Percentiles rank a stretch among this genome's conserved stretches.
Evolutionary conservation across 2,797 vertebrate species (phyloP).

Genomic region (Sebastes flavidus): DNA sequence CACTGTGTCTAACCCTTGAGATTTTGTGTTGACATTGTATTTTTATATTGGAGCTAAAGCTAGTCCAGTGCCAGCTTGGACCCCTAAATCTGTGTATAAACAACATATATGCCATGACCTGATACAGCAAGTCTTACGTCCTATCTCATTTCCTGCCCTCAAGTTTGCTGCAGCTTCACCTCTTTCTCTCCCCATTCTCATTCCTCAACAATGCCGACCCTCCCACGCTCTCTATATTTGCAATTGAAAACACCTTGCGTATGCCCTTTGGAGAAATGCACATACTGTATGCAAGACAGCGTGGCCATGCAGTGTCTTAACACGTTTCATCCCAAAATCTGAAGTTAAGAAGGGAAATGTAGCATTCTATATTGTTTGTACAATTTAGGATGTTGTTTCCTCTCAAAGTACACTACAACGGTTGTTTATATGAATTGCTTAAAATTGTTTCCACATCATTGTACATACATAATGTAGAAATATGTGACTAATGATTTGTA

Average conservation of each 20-base stretch:
- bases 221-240: constrained; percentile 26
- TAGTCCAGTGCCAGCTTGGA: not conserved
- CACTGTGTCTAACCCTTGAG: not conserved
- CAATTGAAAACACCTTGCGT: constrained; percentile 20
- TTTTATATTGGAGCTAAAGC: not conserved
- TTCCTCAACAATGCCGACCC: not conserved
- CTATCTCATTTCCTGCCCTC: not conserved
- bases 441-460: not conserved
- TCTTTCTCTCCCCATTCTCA: constrained; percentile 15
- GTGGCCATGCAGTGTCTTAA: not conserved
- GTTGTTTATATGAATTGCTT: not conserved
- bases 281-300: not conserved
- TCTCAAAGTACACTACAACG: not conserved
- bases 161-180: not conserved
- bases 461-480: not conserved
- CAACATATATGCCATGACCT: not conserved
- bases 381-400: not conserved
- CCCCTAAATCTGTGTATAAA: not conserved
- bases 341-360: not conserved
- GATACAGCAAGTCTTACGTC: not conserved
- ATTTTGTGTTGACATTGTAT: not conserved
- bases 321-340: not conserved
- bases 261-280: not conserved
- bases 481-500: not conserved
- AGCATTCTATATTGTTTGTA: not conserved